Evolutionary conservation across 64 coral and sea anemone genomes (phyloP).

Genomic region (Pachyseris speciosa): DNA sequence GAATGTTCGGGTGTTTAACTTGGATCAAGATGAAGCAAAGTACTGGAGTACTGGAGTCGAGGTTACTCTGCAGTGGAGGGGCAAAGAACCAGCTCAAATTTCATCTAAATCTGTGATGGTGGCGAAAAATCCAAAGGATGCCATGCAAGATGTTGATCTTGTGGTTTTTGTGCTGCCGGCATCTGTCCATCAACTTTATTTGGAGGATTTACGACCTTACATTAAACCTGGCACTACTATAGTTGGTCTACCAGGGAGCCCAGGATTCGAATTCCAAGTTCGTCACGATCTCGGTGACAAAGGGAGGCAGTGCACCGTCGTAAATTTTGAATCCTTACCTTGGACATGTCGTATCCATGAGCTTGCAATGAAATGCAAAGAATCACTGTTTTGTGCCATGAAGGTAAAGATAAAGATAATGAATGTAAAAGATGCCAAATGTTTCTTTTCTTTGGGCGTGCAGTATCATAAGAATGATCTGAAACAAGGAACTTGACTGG

Average conservation of each 20-base stretch:
- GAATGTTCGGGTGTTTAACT: conserved; percentile 61
- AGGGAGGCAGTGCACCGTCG: background rate
- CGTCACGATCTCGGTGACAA: background rate
- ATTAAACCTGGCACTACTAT: background rate
- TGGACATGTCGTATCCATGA: conserved; percentile 16
- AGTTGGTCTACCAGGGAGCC: conserved; percentile 40
- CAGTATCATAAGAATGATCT: too few species aligned
- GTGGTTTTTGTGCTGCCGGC: conserved; percentile 21
- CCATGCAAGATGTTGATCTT: conserved; percentile 16
- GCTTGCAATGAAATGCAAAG: conserved; percentile 59
- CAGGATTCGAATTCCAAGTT: conserved; percentile 10
- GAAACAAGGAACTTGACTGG: too few species aligned
- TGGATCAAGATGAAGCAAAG: conserved; percentile 70
- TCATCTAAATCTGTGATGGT: conserved; percentile 17
- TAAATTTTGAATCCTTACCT: conserved; percentile 49
- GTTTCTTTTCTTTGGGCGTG: too few species aligned
- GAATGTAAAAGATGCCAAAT: too few species aligned
- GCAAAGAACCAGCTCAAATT: background rate
- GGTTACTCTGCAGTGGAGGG: background rate
- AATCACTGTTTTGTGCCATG: conserved; percentile 15
- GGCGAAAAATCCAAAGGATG: conserved; percentile 13
- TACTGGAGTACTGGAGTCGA: conserved; percentile 9
- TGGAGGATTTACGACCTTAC: background rate
- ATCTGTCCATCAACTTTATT: conserved; percentile 18
- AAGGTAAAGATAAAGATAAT: conserved; percentile 18